These are phyloP conservation scores for Harpalus rufipes DNA, from an alignment of 2,888 invertebrate species.

Conservation along the genomic window DNA sequence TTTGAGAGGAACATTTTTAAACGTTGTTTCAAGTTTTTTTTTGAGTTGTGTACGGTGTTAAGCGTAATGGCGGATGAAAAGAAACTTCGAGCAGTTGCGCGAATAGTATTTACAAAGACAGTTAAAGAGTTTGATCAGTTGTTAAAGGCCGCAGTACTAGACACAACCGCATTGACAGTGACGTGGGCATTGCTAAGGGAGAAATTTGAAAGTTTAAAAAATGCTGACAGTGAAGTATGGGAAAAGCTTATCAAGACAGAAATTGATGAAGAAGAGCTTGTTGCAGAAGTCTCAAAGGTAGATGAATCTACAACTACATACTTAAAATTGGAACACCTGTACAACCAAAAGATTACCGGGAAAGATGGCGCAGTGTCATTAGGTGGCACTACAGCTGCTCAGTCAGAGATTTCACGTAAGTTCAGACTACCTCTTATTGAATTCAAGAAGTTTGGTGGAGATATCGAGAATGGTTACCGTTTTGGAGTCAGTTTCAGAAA, in stretches of 20 bases:
- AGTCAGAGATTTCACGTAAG: no score
- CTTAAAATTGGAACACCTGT: no score
- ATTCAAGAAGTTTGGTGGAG: constrained; percentile 69
- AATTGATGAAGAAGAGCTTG: no score
- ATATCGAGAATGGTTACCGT: constrained; percentile 70
- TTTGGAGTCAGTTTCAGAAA: constrained; percentile 70
- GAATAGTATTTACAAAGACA: neutral
- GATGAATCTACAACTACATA: no score
- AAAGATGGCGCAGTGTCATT: no score
- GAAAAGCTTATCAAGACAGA: neutral
- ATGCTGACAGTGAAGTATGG: neutral
- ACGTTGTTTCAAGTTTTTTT: no score
- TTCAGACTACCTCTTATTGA: constrained; percentile 67
- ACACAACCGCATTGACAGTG: neutral
- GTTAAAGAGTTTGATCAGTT: neutral
- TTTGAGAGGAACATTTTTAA: no score
- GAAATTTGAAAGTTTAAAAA: neutral
- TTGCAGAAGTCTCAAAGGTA: no score
- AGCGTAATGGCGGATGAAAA: neutral
- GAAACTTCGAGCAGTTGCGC: neutral
- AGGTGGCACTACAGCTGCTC: no score
- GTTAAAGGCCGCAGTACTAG: neutral
- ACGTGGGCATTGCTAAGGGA: neutral
- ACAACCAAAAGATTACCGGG: no score
- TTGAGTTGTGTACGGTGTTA: neutral